Evolutionary conservation across 2,888 invertebrate species (phyloP).

Genomic region (Mesorhabditis belari): DNA sequence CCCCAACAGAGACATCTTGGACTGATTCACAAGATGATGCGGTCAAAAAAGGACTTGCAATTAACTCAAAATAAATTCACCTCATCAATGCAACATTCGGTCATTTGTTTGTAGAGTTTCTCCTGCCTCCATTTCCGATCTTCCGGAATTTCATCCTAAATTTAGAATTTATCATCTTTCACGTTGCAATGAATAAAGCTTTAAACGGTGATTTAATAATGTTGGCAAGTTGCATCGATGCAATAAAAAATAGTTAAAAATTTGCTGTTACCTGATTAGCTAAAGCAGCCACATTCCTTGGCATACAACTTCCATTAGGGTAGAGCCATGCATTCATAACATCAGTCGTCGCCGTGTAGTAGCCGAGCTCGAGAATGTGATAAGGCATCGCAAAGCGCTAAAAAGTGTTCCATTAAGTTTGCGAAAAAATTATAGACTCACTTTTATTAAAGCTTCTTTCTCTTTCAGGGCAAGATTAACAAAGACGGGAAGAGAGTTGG

Average conservation of each 20-base stretch:
- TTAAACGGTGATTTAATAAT: background rate
- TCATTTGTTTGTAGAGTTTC: conserved; percentile 49
- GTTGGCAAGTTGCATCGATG: background rate
- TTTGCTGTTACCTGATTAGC: conserved; percentile 3
- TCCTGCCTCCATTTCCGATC: conserved; percentile 50
- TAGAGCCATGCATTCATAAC: conserved; percentile 49
- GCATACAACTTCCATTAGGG: conserved; percentile 49
- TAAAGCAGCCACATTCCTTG: conserved; percentile 39
- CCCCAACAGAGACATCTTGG: background rate
- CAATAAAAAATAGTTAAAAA: background rate
- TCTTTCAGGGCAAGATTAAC: conserved; percentile 80
- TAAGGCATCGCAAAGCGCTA: conserved; percentile 43
- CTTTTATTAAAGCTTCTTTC: conserved; percentile 63
- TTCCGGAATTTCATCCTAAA: conserved; percentile 25
- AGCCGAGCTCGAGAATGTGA: conserved; percentile 47
- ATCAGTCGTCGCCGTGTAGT: conserved; percentile 40
- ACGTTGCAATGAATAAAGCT: background rate
- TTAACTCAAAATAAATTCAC: conserved; percentile 1
- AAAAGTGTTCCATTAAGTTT: background rate
- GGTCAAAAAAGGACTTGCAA: background rate
- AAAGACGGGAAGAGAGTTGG: conserved; percentile 91
- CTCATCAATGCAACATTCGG: conserved; percentile 47
- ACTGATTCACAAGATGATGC: background rate
- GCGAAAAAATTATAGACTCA: background rate
- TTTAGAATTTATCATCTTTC: background rate